These are phyloP conservation scores for Bradysia coprophila DNA, from an alignment of 1,140 invertebrate genomes.

Conservation along the genomic window DNA sequence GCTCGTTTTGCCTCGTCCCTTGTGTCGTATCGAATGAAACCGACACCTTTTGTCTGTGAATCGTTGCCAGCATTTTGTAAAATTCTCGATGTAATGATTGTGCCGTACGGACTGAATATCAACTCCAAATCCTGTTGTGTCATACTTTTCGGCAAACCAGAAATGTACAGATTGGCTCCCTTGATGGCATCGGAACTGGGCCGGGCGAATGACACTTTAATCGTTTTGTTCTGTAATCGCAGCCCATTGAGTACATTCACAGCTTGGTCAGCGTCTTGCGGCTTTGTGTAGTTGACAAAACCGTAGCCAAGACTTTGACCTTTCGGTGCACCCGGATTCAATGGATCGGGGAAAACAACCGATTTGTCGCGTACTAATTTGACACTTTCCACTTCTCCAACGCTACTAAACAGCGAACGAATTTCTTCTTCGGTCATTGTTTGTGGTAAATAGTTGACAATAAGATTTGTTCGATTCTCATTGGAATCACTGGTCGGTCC, in stretches of 20 bases:
- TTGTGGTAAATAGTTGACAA: constrained; percentile 83
- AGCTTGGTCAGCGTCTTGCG: constrained; percentile 73
- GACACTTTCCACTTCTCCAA: constrained; percentile 78
- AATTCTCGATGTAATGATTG: constrained; percentile 73
- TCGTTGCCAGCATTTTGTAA: constrained; percentile 43
- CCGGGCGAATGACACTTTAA: constrained; percentile 78
- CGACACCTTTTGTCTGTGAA: constrained; percentile 34
- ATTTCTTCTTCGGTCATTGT: constrained; percentile 86
- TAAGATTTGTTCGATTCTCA: constrained; percentile 49
- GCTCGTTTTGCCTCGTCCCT: constrained; percentile 37
- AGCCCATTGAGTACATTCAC: constrained; percentile 74
- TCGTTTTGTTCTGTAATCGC: constrained; percentile 73
- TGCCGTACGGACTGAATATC: constrained; percentile 61
- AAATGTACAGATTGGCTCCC: constrained; percentile 77
- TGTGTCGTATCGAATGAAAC: constrained; percentile 41
- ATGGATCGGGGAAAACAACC: constrained; percentile 33
- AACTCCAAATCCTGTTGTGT: constrained; percentile 68
- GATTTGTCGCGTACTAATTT: constrained; percentile 80
- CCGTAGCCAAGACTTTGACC: constrained; percentile 80
- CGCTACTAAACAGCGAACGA: constrained; percentile 61
- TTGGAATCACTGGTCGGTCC: constrained; percentile 5
- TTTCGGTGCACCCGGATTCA: constrained; percentile 22
- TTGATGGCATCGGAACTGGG: constrained; percentile 78
- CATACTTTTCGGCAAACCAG: constrained; percentile 68
- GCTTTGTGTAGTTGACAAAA: constrained; percentile 71